A percentile compares a stretch with the other conserved stretches of the same genome.
These are phyloP conservation scores for Strigamia maritima DNA, from an alignment of 2,888 invertebrate species.

Conservation along the genomic window DNA sequence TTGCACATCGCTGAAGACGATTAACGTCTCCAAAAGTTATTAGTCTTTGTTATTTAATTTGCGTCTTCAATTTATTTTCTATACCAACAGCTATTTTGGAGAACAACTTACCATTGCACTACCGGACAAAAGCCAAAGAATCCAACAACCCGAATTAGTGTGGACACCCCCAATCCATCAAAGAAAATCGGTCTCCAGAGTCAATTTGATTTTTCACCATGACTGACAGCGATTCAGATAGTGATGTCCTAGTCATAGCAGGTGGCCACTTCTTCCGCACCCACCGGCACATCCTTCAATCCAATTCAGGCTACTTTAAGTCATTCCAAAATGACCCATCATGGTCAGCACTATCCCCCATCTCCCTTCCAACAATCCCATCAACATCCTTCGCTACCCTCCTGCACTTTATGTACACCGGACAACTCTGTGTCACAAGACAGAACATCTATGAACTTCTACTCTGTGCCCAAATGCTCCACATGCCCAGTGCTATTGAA, in stretches of 20 bases:
- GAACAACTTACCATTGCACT: no score
- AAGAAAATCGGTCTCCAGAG: no score
- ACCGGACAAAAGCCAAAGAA: no score
- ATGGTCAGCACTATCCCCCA: constrained; percentile 35
- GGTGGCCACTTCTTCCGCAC: constrained; percentile 61
- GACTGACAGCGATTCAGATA: constrained; percentile 33
- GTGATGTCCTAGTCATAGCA: constrained; percentile 63
- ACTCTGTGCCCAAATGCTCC: constrained; percentile 67
- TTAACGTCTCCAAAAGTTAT: no score
- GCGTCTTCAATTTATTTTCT: no score
- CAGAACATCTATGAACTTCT: constrained; percentile 64
- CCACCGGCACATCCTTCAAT: constrained; percentile 63
- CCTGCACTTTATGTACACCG: constrained; percentile 72
- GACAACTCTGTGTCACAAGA: constrained; percentile 65
- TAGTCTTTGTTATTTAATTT: no score
- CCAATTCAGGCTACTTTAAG: constrained; percentile 67
- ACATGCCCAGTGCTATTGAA: constrained; percentile 68
- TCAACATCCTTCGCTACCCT: constrained; percentile 62
- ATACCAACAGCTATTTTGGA: no score
- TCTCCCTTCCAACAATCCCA: constrained; percentile 46
- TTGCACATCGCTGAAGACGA: no score
- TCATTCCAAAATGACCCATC: not conserved
- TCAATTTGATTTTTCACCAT: not conserved
- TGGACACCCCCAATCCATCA: no score
- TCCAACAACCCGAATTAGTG: no score